These are phyloP conservation scores for Zophobas atratus DNA, from an alignment of 1,140 invertebrate genomes.

Conservation along the genomic window DNA sequence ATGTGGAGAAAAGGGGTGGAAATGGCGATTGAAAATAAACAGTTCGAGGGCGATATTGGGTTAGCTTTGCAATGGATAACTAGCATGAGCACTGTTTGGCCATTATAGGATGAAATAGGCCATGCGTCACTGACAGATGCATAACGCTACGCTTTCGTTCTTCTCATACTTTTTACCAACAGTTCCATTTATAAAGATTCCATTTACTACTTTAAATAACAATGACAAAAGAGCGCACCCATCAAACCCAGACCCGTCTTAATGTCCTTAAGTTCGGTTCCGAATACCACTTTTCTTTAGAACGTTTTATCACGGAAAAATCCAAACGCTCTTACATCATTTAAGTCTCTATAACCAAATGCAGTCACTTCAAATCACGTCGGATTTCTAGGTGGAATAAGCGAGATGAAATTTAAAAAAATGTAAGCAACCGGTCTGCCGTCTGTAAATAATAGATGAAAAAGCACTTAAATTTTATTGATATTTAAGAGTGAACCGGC, in stretches of 20 bases:
- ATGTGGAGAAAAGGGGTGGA: slow-evolving; percentile 39
- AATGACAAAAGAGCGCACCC: slow-evolving; percentile 35
- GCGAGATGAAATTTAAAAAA: not conserved
- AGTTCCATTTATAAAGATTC: slow-evolving; percentile 46
- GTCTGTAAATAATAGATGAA: slow-evolving; percentile 3
- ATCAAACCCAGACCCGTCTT: slow-evolving; percentile 36
- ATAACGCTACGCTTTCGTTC: slow-evolving; percentile 42
- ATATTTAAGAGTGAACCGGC: slow-evolving; percentile 8
- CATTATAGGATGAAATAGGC: slow-evolving; percentile 46
- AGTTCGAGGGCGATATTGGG: slow-evolving; percentile 32
- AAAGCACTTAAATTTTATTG: slow-evolving; percentile 21
- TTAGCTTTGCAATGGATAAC: slow-evolving; percentile 46
- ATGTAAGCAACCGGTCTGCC: not conserved
- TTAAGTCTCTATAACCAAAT: not conserved
- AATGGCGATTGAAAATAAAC: slow-evolving; percentile 49
- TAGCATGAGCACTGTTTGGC: slow-evolving; percentile 46
- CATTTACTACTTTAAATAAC: slow-evolving; percentile 42
- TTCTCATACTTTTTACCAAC: slow-evolving; percentile 42
- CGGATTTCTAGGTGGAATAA: not conserved
- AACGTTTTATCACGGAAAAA: not conserved
- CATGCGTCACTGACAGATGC: slow-evolving; percentile 49
- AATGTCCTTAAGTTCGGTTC: slow-evolving; percentile 27
- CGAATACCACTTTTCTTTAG: slow-evolving; percentile 27
- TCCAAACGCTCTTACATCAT: not conserved
- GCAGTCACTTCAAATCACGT: too few relatives aligned